Percentiles rank a stretch among this genome's conserved stretches.
Evolutionary conservation across 2,797 vertebrate genomes (phyloP).

Genomic region (Trematomus bernacchii): DNA sequence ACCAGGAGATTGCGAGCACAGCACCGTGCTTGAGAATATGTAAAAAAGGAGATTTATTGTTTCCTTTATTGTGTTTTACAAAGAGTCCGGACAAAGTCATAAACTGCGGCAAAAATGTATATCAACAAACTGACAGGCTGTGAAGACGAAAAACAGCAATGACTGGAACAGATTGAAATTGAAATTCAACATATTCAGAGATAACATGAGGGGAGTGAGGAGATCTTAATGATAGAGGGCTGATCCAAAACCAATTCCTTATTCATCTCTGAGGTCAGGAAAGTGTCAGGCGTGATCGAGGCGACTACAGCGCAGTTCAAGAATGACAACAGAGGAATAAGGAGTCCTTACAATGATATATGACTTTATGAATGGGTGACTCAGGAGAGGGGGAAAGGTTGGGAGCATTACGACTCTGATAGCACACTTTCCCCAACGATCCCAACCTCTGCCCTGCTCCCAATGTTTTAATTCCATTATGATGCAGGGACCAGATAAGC

Average conservation of each 20-base stretch:
- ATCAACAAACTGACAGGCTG: constrained; percentile 49
- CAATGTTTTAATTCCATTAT: constrained; percentile 62
- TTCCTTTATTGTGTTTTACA: constrained; percentile 61
- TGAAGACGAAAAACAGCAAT: constrained; percentile 24
- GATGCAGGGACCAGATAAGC: constrained; percentile 60
- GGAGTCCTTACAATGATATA: constrained; percentile 52
- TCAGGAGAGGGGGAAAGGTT: constrained; percentile 24
- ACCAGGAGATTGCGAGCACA: constrained; percentile 41
- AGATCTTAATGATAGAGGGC: constrained; percentile 47
- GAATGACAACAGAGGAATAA: constrained; percentile 46
- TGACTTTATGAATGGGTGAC: constrained; percentile 61
- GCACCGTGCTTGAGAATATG: constrained; percentile 36
- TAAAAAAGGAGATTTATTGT: constrained; percentile 61
- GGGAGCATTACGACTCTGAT: constrained; percentile 14
- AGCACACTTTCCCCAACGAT: not conserved
- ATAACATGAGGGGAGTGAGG: constrained; percentile 21
- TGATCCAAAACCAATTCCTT: constrained; percentile 50
- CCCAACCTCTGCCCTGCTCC: constrained; percentile 23
- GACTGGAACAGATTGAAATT: constrained; percentile 42
- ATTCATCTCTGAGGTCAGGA: constrained; percentile 49
- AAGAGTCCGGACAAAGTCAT: constrained; percentile 55
- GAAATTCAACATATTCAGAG: constrained; percentile 36
- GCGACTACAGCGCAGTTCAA: constrained; percentile 12
- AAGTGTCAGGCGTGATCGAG: constrained; percentile 38
- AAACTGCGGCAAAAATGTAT: constrained; percentile 45